Evolutionary conservation across 2,888 invertebrate genomes (phyloP), one percentile per base, ranked within the genome.

Genomic region (Chromoteleia sp.): DNA sequence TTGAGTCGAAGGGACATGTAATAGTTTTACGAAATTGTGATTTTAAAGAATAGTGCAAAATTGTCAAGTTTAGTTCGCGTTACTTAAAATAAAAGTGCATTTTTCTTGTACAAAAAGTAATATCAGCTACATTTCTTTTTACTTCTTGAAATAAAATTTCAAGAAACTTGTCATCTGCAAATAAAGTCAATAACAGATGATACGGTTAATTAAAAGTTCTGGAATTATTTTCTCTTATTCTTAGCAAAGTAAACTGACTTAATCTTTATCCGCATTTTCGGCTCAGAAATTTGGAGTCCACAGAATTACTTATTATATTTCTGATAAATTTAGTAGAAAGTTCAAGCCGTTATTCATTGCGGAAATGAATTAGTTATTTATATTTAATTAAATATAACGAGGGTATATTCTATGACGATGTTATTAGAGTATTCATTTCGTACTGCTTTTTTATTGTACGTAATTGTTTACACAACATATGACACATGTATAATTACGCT

Each of bases 231-330:
- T 67, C 52, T 39, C 39, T 67, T 19, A 14, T 21, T 54, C 52
- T 67, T 41, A 29, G n/a, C 25, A 29, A 54, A 52, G 15, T 29
- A 67, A 41, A 50, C 29, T 33, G 67, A 52, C 52, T 39, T 54
- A 54, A 67, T 67, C 54, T 67, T 17, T 33, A 54, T n/a, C 48
- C 41, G 6, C 15, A 54, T 54, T 41, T 41, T n/a, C 25, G n/a
- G 41, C 52, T 54, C 29, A 41, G 36, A 41, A 17, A 52, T 67
- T 67, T 67, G 7, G 29, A 61, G 43, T 10, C 50, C 36, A 65
- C 52, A 50, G 52, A 36, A 33, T 50, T 39, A 50, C 50, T 63
- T 41, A n/a, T 5, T 45, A 36, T 48, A 45, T 65, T 65, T 43
- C 6, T 15, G 43, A 12, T 10, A 29, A 43, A 58, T 41, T 58